These are phyloP conservation scores for Rhabdophis nuchalis DNA, from an alignment of 2,797 vertebrate genomes.

Conservation along the genomic window DNA sequence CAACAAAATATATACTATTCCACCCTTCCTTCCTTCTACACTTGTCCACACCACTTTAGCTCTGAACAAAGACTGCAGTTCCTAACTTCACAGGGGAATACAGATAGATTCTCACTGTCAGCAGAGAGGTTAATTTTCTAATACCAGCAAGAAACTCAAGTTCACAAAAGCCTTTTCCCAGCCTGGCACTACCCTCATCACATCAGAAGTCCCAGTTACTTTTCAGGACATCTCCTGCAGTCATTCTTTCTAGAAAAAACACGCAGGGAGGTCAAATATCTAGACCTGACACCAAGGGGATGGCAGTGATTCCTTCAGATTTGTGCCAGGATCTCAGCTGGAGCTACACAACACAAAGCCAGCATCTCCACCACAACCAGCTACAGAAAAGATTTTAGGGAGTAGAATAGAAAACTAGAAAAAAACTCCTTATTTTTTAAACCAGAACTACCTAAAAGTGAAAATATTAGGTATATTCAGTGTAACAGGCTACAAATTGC, in stretches of 20 bases:
- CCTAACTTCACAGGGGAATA: not conserved
- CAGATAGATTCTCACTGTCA: not conserved
- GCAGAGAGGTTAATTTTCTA: not conserved
- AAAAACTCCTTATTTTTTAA: not conserved
- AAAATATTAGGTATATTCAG: not conserved
- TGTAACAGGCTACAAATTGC: not conserved
- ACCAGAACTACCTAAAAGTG: not conserved
- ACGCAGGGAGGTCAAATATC: not conserved
- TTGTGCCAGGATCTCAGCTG: not conserved
- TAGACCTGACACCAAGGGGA: not conserved
- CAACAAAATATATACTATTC: not conserved
- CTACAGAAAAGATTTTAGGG: not conserved
- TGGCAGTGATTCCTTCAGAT: not conserved
- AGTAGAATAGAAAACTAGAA: not conserved
- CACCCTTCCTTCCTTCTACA: not conserved
- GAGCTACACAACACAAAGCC: not conserved
- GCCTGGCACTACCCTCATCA: not conserved
- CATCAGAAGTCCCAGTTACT: not conserved
- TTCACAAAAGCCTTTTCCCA: not conserved
- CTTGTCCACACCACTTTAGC: not conserved
- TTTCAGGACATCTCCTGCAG: not conserved
- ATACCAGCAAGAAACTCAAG: not conserved
- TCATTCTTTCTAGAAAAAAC: not conserved
- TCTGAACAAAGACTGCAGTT: not conserved
- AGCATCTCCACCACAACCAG: not conserved